phyloP scores from a whole-genome alignment of 2,888 invertebrate genomes.

The Tineola bisselliella region DNA sequence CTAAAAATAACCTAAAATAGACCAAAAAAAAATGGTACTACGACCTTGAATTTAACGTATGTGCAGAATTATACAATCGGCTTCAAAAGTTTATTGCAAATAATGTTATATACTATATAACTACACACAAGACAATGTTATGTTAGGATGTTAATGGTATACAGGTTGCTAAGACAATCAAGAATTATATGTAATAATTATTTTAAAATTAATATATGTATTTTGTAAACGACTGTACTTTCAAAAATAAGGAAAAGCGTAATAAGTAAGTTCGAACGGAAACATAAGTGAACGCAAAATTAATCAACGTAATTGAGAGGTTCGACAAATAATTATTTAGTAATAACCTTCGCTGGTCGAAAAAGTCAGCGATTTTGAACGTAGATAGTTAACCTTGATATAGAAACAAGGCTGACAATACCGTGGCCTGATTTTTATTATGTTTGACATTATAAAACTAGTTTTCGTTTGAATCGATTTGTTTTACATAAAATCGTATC shows the following conservation, averaged over 20 bases:
- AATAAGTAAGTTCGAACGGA: neutral
- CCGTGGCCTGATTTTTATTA: neutral
- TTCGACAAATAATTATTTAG: neutral
- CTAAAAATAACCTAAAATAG: neutral
- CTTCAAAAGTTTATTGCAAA: neutral
- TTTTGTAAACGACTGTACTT: no score
- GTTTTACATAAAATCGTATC: no score
- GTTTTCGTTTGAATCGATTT: neutral
- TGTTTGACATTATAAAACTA: neutral
- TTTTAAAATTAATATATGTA: no score
- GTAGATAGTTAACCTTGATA: constrained; percentile 3
- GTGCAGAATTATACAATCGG: neutral
- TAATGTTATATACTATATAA: no score
- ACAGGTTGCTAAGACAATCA: no score
- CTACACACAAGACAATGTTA: no score
- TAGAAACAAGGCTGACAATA: neutral
- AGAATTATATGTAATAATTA: no score
- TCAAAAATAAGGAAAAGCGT: neutral
- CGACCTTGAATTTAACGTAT: neutral
- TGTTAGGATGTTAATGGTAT: no score
- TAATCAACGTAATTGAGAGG: neutral
- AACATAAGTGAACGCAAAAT: neutral
- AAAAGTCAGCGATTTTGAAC: constrained; percentile 1
- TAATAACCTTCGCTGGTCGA: neutral
- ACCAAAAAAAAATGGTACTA: neutral